Evolutionary conservation across 2,888 invertebrate species (phyloP).

Genomic region (Neoscelio sp.): DNA sequence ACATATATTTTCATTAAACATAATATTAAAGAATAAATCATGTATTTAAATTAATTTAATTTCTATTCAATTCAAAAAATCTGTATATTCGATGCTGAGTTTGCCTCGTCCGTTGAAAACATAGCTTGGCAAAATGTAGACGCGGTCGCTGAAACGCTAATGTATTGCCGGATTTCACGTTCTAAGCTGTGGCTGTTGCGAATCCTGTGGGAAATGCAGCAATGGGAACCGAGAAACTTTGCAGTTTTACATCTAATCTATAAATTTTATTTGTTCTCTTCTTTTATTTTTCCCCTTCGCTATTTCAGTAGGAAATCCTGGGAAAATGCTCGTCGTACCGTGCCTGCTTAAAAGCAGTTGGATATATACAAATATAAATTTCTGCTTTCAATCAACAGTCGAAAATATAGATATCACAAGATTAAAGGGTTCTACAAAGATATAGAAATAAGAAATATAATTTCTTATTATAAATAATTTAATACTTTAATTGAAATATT

Average conservation of each 20-base stretch:
- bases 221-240: constrained; percentile 65
- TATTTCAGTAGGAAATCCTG: constrained; percentile 60
- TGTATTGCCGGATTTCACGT: constrained; percentile 68
- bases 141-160: constrained; percentile 67
- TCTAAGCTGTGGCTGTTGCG: constrained; percentile 68
- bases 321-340: constrained; percentile 54
- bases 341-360: constrained; percentile 46
- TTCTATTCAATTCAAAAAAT: constrained; percentile 30
- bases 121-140: constrained; percentile 64
- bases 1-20: no score
- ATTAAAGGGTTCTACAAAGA: not conserved
- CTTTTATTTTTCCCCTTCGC: constrained; percentile 53
- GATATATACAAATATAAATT: constrained; percentile 50
- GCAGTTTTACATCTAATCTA: constrained; percentile 68
- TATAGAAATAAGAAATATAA: not conserved
- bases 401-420: constrained; percentile 38
- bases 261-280: constrained; percentile 63
- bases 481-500: no score
- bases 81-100: constrained; percentile 37
- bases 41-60: constrained; percentile 4
- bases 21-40: no score
- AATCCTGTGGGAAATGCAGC: constrained; percentile 68
- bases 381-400: not conserved
- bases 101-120: constrained; percentile 45
- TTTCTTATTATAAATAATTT: not conserved